phyloP scores from a whole-genome alignment of 2,113 vertebrate species.

The Lontra canadensis region DNA sequence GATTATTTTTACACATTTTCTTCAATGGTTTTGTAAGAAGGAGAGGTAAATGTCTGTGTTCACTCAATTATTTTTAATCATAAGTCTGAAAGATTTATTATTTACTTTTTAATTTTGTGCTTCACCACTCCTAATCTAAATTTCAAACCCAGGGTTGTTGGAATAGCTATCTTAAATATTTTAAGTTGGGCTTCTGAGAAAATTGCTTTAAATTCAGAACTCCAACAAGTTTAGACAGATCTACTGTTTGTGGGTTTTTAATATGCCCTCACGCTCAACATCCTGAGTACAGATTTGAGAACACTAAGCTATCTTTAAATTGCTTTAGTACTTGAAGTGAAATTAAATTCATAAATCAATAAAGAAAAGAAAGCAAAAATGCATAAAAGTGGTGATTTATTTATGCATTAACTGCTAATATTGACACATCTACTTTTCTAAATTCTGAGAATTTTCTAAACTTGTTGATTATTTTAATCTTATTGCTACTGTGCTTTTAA shows the following conservation, averaged over 20 bases:
- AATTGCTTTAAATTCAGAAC: constrained; percentile 63
- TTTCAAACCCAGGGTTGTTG: constrained; percentile 64
- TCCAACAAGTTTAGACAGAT: constrained; percentile 61
- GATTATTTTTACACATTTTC: constrained; percentile 69
- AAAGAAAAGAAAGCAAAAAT: constrained; percentile 59
- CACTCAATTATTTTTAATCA: constrained; percentile 71
- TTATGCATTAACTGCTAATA: constrained; percentile 64
- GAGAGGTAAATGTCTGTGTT: constrained; percentile 58
- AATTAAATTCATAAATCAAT: constrained; percentile 74
- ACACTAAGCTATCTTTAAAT: constrained; percentile 64
- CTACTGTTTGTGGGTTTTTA: constrained; percentile 67
- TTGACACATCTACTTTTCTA: constrained; percentile 44
- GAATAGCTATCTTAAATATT: constrained; percentile 71
- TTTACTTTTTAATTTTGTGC: constrained; percentile 73
- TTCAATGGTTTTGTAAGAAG: constrained; percentile 60
- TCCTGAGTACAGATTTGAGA: constrained; percentile 57
- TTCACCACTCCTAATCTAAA: constrained; percentile 72
- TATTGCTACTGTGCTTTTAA: constrained; percentile 29
- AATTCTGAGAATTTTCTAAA: constrained; percentile 49
- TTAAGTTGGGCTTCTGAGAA: constrained; percentile 66
- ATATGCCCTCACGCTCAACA: constrained; percentile 51
- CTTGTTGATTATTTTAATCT: constrained; percentile 61
- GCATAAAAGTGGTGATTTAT: constrained; percentile 48
- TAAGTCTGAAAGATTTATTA: constrained; percentile 73
- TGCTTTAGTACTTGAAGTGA: constrained; percentile 63